Conservation (phyloP, 2,888 invertebrate genomes). For the Bhutanitis thaidina region DNA sequence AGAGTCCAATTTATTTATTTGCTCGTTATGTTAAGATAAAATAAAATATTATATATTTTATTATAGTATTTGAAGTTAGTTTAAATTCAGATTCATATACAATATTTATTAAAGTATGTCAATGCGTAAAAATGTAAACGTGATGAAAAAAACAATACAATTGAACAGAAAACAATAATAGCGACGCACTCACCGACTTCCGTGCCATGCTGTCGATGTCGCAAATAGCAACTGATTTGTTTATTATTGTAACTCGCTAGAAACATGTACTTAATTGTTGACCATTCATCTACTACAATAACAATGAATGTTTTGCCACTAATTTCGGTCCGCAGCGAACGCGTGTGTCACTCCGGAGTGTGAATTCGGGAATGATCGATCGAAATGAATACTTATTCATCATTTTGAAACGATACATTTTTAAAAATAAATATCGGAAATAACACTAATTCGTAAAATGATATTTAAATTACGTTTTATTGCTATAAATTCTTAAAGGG, state of each 20-base stretch:
- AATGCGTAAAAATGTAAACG: background rate
- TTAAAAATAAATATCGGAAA: too few species aligned
- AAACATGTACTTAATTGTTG: slow-evolving; percentile 22
- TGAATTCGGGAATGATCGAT: slow-evolving; percentile 13
- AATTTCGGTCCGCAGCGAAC: slow-evolving; percentile 6
- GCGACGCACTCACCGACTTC: slow-evolving; percentile 24
- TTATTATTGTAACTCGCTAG: slow-evolving; percentile 5
- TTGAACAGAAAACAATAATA: slow-evolving; percentile 1
- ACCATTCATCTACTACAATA: slow-evolving; percentile 10
- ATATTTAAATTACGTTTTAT: too few species aligned
- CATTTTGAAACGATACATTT: too few species aligned
- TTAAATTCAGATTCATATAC: too few species aligned
- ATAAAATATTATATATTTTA: too few species aligned
- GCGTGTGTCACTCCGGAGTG: slow-evolving; percentile 11
- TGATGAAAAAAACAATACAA: background rate
- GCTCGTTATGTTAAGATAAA: too few species aligned
- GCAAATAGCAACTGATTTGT: slow-evolving; percentile 20
- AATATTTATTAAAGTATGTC: background rate
- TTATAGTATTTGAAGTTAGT: too few species aligned
- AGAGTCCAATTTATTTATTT: too few species aligned
- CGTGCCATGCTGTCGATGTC: slow-evolving; percentile 24
- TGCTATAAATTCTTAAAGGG: too few species aligned
- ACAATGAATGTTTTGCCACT: slow-evolving; percentile 18
- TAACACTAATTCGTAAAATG: too few species aligned
- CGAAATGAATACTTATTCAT: background rate